Conservation (phyloP, 2,888 invertebrate genomes). For the Heliconius cydno region DNA sequence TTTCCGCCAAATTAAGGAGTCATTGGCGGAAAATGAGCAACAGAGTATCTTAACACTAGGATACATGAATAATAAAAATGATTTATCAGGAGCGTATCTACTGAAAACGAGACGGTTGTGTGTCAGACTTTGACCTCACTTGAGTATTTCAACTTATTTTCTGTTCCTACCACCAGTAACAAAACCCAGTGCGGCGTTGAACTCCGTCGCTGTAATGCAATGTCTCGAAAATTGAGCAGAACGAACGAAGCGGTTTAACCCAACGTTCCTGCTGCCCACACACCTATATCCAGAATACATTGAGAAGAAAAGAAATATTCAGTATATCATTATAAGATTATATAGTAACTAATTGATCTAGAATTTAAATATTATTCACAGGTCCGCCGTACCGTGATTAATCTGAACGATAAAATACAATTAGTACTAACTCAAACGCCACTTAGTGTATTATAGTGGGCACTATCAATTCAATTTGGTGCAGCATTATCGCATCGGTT, state of each 20-base stretch:
- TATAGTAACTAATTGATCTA: background rate
- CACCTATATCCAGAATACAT: background rate
- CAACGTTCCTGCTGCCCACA: background rate
- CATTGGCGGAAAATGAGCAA: too few relatives aligned
- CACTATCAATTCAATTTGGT: constrained; percentile 25
- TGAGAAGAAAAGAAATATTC: background rate
- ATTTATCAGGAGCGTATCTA: background rate
- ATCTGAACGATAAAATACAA: constrained; percentile 29
- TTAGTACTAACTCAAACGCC: constrained; percentile 28
- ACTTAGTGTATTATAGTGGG: constrained; percentile 27
- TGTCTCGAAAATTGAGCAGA: too few relatives aligned
- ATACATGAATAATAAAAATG: too few relatives aligned
- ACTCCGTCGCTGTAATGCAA: too few relatives aligned
- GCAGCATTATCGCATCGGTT: constrained; percentile 25
- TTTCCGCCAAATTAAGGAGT: too few relatives aligned
- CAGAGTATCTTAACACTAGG: too few relatives aligned
- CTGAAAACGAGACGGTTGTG: background rate
- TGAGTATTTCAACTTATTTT: background rate
- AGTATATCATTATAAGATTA: background rate
- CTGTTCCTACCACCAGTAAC: background rate
- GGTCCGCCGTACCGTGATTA: constrained; percentile 8
- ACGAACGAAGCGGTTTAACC: background rate
- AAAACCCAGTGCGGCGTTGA: background rate
- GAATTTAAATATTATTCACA: constrained; percentile 20
- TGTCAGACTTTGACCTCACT: background rate